Conservation (phyloP, 1,140 invertebrate species). For the Lysiphlebus fabarum region DNA sequence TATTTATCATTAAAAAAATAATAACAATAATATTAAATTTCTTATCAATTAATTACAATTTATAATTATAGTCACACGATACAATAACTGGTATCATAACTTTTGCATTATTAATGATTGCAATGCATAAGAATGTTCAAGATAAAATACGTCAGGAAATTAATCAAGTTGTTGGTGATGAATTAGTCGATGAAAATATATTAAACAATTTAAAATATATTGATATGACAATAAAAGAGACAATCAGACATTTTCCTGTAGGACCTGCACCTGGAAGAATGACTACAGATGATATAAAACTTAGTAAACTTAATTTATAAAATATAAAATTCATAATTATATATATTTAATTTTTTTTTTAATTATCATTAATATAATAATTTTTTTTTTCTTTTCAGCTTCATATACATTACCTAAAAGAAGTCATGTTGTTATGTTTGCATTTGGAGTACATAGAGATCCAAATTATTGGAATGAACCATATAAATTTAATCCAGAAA, state of each 20-base stretch:
- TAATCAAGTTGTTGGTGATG: neutral
- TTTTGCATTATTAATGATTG: slow-evolving; percentile 7
- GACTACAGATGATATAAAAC: slow-evolving; percentile 1
- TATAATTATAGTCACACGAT: slow-evolving; percentile 1
- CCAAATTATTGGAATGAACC: too few relatives aligned
- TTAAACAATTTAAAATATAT: slow-evolving; percentile 8
- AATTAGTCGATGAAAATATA: neutral
- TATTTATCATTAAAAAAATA: too few relatives aligned
- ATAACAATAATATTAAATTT: neutral
- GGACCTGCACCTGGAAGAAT: neutral
- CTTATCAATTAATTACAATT: too few relatives aligned
- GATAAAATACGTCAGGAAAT: slow-evolving; percentile 11
- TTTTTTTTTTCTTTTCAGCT: too few relatives aligned
- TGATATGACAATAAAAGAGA: slow-evolving; percentile 12
- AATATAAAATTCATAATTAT: too few relatives aligned
- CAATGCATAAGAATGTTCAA: slow-evolving; percentile 8
- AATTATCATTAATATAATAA: too few relatives aligned
- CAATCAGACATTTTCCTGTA: slow-evolving; percentile 5
- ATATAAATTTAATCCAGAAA: too few relatives aligned
- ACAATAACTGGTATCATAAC: neutral
- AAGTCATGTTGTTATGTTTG: too few relatives aligned
- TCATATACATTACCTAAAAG: too few relatives aligned
- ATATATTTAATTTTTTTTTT: too few relatives aligned
- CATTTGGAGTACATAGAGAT: too few relatives aligned
- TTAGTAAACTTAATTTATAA: neutral